phyloP scores from a whole-genome alignment of 2,888 invertebrate genomes.

The Deroplatys truncata region DNA sequence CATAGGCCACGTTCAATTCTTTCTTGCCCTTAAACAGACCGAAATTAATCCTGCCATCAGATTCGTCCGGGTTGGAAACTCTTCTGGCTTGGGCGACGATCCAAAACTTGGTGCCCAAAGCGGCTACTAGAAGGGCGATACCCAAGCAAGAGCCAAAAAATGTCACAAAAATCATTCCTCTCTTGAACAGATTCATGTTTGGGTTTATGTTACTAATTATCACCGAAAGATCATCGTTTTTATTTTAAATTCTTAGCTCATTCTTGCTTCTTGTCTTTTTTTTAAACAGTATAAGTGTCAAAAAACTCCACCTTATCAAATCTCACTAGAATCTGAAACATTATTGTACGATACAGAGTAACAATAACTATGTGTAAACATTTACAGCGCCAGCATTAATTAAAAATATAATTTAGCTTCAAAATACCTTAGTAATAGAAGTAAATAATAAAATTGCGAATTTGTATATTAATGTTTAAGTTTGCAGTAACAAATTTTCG shows the following conservation, averaged over 20 bases:
- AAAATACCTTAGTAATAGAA: no score
- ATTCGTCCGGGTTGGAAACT: constrained; percentile 60
- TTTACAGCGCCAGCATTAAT: background rate
- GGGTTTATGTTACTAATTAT: background rate
- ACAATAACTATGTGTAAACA: background rate
- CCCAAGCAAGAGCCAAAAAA: constrained; percentile 75
- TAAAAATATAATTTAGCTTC: no score
- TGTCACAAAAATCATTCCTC: constrained; percentile 76
- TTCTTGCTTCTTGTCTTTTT: background rate
- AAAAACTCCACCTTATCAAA: background rate
- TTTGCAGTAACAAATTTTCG: no score
- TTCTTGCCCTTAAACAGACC: constrained; percentile 86
- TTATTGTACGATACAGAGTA: no score
- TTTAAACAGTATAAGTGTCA: background rate
- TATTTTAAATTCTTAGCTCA: background rate
- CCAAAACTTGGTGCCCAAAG: constrained; percentile 83
- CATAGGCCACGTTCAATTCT: constrained; percentile 75
- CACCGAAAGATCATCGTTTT: background rate
- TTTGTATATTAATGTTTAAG: background rate
- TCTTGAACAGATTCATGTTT: constrained; percentile 65
- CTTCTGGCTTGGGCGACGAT: constrained; percentile 68
- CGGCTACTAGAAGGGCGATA: constrained; percentile 72
- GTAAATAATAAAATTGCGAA: background rate
- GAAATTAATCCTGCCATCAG: constrained; percentile 73
- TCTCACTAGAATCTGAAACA: background rate